These are phyloP conservation scores for Craseonycteris thonglongyai DNA, from an alignment of 2,113 vertebrate species.

Conservation along the genomic window DNA sequence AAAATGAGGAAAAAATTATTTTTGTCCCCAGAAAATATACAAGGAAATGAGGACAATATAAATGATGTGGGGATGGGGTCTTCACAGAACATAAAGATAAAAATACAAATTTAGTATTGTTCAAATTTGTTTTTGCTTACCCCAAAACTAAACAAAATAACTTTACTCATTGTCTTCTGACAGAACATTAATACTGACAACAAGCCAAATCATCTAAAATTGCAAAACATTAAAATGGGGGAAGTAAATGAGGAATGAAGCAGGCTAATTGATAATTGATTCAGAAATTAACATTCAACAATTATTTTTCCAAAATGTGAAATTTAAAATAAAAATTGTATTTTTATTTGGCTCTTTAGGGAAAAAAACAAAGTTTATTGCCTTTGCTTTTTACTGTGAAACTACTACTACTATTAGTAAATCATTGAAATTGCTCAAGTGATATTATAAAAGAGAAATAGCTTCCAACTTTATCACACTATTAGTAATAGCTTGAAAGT, in stretches of 20 bases:
- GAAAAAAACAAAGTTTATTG: background rate
- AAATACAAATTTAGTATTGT: background rate
- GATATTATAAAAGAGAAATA: background rate
- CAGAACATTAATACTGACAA: background rate
- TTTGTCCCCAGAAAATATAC: background rate
- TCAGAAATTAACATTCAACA: background rate
- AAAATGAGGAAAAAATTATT: background rate
- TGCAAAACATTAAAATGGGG: background rate
- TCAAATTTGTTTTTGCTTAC: background rate
- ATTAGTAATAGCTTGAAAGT: conserved; percentile 41
- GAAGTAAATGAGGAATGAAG: background rate
- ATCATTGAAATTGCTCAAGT: conserved; percentile 11
- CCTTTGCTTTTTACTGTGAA: background rate
- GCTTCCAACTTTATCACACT: background rate
- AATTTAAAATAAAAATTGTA: background rate
- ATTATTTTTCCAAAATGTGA: background rate
- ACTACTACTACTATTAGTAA: background rate
- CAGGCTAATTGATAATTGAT: background rate
- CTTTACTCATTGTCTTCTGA: background rate
- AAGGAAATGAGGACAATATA: background rate
- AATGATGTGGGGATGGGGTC: background rate
- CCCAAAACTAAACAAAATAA: background rate
- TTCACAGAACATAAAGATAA: background rate
- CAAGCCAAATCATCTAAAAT: background rate
- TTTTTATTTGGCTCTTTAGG: no score